Base-by-base conservation (phyloP, 2,888 invertebrate genomes). In the Melieria crassipennis region DNA sequence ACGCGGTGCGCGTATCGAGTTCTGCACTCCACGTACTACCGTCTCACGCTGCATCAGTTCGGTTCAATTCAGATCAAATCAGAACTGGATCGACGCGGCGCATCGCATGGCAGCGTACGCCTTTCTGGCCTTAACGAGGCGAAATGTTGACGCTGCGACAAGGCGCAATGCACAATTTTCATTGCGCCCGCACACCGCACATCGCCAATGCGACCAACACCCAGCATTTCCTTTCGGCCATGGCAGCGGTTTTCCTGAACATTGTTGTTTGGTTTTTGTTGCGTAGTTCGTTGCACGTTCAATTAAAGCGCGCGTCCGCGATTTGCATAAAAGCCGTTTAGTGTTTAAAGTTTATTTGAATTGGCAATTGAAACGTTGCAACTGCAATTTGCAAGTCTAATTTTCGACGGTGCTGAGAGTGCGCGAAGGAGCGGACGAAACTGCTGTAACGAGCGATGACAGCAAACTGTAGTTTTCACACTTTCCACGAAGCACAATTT, bases 311-410 rank as follows among this genome's bases (percentile, higher is more conserved):
- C 79, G 78, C 78, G 79, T 79, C 79, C 79, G 77, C 77, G 78
- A 83, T 83, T 83, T 82, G 83, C 82, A 82, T 82, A 82, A 82
- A 82, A 82, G 82, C 82, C 81, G 82, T 82, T 83, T 83, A 82
- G 82, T 82, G 83, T 82, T 82, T 79, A 81, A 81, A 82, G 77
- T 78, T 80, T 83, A 81, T 81, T 81, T 83, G 83, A 79, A 80
- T 79, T 79, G 74, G 76, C 77, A 71, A 71, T 71, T 67, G 67
- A 67, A 71, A 62, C 71, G 71, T 71, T 58, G 66, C 71, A 45
- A 71, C 74, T 76, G 75, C 75, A 79, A 82, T 82, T 81, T 81
- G 81, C 82, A 81, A 76, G 81, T 79, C 82, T 80, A 82, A 82
- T 77, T 73, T 73, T 45, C 56, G 11, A 11, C 45, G 48, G 65